Evolutionary conservation across 2,113 vertebrate genomes (phyloP).

Genomic region (Chinchilla lanigera): DNA sequence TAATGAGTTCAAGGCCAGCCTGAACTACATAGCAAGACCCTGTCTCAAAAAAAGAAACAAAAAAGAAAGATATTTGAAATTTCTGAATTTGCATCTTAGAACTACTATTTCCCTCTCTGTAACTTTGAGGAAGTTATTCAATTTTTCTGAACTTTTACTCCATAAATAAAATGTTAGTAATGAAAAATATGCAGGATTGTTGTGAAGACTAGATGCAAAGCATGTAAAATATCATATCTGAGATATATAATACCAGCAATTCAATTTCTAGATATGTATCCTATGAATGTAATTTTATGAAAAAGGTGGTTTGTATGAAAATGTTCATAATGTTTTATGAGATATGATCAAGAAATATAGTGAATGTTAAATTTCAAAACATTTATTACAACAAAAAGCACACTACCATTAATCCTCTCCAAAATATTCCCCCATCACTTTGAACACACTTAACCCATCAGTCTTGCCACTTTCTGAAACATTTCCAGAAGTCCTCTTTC

Average conservation of each 20-base stretch:
- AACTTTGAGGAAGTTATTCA: slow-evolving; percentile 9
- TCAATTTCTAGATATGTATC: background rate
- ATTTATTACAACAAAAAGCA: background rate
- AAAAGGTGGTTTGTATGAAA: background rate
- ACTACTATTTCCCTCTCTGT: background rate
- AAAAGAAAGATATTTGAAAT: background rate
- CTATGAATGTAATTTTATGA: background rate
- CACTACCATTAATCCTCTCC: background rate
- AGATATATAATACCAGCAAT: background rate
- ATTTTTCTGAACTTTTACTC: background rate
- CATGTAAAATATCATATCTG: background rate
- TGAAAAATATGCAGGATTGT: background rate
- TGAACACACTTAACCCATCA: background rate
- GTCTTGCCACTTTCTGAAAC: background rate
- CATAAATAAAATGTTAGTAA: background rate
- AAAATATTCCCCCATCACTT: background rate
- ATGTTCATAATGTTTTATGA: background rate
- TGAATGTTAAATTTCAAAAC: background rate
- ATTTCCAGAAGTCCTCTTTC: background rate
- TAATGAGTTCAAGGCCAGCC: background rate
- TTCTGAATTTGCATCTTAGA: background rate
- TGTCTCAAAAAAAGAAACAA: background rate
- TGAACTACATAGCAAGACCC: background rate
- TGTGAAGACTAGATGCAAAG: background rate
- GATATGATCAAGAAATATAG: background rate